A percentile compares a stretch with the other conserved stretches of the same genome.
Evolutionary conservation across 2,888 invertebrate species (phyloP).

Genomic region (Xestia ashworthii): DNA sequence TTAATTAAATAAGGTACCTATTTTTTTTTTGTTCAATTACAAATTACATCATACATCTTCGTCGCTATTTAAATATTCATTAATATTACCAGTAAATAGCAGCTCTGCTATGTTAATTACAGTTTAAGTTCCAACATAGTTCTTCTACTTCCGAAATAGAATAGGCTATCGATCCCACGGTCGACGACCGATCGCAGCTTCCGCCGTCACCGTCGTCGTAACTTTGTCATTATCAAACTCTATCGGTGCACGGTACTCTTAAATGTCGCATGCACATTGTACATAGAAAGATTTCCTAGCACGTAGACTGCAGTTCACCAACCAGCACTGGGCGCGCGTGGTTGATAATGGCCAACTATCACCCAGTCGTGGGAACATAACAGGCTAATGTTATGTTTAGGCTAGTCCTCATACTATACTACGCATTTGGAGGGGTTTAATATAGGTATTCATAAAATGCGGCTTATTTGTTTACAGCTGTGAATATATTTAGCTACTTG

Average conservation of each 20-base stretch:
- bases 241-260: slow-evolving; percentile 30
- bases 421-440: background rate
- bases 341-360: background rate
- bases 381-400: background rate
- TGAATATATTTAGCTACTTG: slow-evolving; percentile 47
- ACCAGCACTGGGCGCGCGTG: background rate
- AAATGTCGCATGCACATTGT: background rate
- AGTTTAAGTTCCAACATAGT: slow-evolving; percentile 7
- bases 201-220: slow-evolving; percentile 62
- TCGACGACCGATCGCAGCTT: slow-evolving; percentile 71
- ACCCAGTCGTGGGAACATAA: background rate
- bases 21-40: background rate
- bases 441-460: slow-evolving; percentile 28
- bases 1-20: background rate
- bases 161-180: slow-evolving; percentile 72
- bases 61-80: background rate
- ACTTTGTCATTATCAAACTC: slow-evolving; percentile 40
- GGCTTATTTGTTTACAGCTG: slow-evolving; percentile 41
- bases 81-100: background rate
- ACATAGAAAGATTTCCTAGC: background rate
- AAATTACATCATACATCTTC: background rate
- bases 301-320: background rate
- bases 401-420: background rate
- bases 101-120: background rate
- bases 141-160: slow-evolving; percentile 69